Percentiles rank a stretch among this genome's conserved stretches.
These are phyloP conservation scores for Homarus americanus DNA, from an alignment of 1,140 invertebrate species.

Conservation along the genomic window DNA sequence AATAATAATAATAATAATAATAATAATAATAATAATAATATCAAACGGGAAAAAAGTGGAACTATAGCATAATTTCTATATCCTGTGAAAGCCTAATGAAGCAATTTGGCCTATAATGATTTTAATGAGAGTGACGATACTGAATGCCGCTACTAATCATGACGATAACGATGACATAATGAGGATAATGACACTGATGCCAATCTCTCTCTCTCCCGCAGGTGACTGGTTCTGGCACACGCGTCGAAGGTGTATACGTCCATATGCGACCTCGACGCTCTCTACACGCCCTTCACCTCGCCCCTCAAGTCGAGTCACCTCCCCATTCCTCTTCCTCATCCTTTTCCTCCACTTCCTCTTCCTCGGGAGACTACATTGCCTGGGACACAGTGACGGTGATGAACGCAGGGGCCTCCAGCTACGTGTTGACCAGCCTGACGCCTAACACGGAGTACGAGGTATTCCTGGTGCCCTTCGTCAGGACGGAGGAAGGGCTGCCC, in stretches of 20 bases:
- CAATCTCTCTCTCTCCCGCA: slow-evolving; percentile 28
- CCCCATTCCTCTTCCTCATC: slow-evolving; percentile 11
- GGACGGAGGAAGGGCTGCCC: slow-evolving; percentile 79
- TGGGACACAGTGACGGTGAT: slow-evolving; percentile 78
- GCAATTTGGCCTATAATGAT: neutral
- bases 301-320: slow-evolving; percentile 42
- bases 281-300: slow-evolving; percentile 62
- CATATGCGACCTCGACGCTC: slow-evolving; percentile 49
- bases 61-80: too few species aligned
- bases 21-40: too few species aligned
- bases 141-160: neutral
- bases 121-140: neutral
- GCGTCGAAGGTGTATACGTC: slow-evolving; percentile 56
- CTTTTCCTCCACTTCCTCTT: slow-evolving; percentile 19
- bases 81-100: neutral
- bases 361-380: slow-evolving; percentile 36
- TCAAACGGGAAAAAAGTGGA: too few species aligned
- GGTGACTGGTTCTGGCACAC: slow-evolving; percentile 42
- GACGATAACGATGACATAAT: neutral
- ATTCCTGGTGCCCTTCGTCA: slow-evolving; percentile 80
- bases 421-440: slow-evolving; percentile 79
- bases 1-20: too few species aligned
- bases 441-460: slow-evolving; percentile 81
- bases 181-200: neutral
- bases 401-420: slow-evolving; percentile 77